A percentile compares a stretch with the other conserved stretches of the same genome.
Evolutionary conservation across 53 echinoderm and acorn worm species (phyloP).

Genomic region (Mesocentrotus franciscanus): DNA sequence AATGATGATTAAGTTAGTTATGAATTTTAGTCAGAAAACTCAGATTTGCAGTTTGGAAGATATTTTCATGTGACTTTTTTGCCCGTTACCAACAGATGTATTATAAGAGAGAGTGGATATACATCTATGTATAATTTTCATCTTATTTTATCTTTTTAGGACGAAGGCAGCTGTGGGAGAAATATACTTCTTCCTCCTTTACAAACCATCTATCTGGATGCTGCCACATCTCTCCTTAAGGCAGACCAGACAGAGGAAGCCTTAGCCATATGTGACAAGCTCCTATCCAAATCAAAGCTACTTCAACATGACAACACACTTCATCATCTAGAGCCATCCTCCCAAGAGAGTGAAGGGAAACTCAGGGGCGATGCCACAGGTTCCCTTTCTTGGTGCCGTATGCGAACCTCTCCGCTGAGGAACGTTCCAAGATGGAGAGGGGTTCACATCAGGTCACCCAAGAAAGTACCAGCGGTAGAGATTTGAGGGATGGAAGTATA

Average conservation of each 20-base stretch:
- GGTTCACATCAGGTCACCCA: neutral
- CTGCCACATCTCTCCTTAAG: slow-evolving; percentile 49
- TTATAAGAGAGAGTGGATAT: neutral
- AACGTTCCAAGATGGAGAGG: slow-evolving; percentile 5
- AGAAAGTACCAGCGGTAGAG: neutral
- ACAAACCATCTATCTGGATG: slow-evolving; percentile 46
- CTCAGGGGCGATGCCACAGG: neutral
- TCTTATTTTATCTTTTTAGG: slow-evolving; percentile 12
- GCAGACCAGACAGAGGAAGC: slow-evolving; percentile 30
- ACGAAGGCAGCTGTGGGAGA: neutral
- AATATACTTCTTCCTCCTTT: slow-evolving; percentile 20
- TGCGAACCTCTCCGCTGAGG: neutral
- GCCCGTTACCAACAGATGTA: neutral
- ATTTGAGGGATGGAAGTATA: neutral
- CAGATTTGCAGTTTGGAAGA: neutral
- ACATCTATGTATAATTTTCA: neutral
- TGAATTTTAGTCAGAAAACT: neutral
- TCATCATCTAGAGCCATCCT: neutral
- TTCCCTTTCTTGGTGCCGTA: slow-evolving; percentile 17
- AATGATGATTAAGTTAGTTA: too few relatives aligned
- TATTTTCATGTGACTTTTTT: neutral
- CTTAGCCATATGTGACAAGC: slow-evolving; percentile 52
- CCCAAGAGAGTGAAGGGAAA: neutral
- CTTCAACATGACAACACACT: neutral
- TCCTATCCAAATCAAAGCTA: slow-evolving; percentile 44